Conservation (phyloP, 2,113 vertebrate genomes). For the Neofelis nebulosa region DNA sequence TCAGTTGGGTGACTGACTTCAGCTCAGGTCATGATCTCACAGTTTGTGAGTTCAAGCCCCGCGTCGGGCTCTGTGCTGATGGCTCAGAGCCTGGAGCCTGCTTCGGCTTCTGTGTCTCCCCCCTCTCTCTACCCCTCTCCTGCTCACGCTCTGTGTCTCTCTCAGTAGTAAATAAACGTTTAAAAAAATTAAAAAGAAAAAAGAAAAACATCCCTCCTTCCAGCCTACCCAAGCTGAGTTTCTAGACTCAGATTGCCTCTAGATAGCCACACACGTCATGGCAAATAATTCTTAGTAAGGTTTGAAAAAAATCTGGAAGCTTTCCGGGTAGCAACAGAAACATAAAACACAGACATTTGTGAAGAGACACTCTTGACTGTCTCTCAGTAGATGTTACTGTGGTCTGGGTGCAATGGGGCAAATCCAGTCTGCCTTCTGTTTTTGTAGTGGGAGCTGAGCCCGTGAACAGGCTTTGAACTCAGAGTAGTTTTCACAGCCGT, state of each 20-base stretch:
- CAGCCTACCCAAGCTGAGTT: background rate
- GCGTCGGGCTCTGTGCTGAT: no score
- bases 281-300: background rate
- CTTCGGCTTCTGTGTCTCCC: no score
- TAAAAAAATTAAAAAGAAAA: no score
- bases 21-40: no score
- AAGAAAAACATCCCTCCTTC: background rate
- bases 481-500: background rate
- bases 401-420: background rate
- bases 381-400: background rate
- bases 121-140: no score
- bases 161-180: no score
- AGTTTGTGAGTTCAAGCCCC: no score
- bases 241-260: background rate
- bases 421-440: background rate
- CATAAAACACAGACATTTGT: background rate
- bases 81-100: no score
- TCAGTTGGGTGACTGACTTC: no score
- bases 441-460: background rate
- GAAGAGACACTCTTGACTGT: background rate
- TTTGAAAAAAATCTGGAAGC: background rate
- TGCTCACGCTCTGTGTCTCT: no score
- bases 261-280: background rate
- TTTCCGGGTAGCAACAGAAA: background rate
- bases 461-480: background rate